Evolutionary conservation across 2,888 invertebrate genomes (phyloP).

Genomic region (Aromia moschata): DNA sequence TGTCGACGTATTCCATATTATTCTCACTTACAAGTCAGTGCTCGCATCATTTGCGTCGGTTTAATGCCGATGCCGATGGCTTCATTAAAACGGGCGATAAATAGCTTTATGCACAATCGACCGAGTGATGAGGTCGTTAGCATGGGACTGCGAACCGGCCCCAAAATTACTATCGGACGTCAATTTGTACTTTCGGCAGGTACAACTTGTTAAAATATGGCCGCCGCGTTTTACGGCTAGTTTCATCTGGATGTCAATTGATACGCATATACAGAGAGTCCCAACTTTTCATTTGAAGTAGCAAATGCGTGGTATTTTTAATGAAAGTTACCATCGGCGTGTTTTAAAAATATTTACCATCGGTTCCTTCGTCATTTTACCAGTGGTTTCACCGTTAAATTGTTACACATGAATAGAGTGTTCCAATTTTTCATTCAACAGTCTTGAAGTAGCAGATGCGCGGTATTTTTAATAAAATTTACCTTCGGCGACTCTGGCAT

Average conservation of each 20-base stretch:
- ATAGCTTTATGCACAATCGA: slow-evolving; percentile 42
- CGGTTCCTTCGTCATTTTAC: no score
- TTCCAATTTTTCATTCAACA: no score
- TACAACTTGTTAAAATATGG: slow-evolving; percentile 14
- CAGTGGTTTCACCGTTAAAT: no score
- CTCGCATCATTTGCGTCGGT: slow-evolving; percentile 43
- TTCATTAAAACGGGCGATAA: slow-evolving; percentile 47
- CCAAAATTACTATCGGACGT: slow-evolving; percentile 31
- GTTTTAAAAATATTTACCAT: no score
- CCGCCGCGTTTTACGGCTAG: not conserved
- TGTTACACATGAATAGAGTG: no score
- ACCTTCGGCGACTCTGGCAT: no score
- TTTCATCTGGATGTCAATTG: not conserved
- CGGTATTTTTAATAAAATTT: no score
- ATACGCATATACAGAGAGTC: no score
- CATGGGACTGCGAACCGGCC: slow-evolving; percentile 10
- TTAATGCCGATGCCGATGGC: slow-evolving; percentile 44
- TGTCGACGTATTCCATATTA: slow-evolving; percentile 26
- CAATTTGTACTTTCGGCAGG: slow-evolving; percentile 29
- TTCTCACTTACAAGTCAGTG: slow-evolving; percentile 31
- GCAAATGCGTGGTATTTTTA: no score
- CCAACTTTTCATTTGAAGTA: no score
- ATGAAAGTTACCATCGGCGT: no score
- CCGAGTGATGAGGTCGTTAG: slow-evolving; percentile 40
- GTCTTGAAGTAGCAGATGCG: no score